A percentile compares a stretch with the other conserved stretches of the same genome.
Conservation (phyloP, 2,888 invertebrate species). For the Sicus ferrugineus region DNA sequence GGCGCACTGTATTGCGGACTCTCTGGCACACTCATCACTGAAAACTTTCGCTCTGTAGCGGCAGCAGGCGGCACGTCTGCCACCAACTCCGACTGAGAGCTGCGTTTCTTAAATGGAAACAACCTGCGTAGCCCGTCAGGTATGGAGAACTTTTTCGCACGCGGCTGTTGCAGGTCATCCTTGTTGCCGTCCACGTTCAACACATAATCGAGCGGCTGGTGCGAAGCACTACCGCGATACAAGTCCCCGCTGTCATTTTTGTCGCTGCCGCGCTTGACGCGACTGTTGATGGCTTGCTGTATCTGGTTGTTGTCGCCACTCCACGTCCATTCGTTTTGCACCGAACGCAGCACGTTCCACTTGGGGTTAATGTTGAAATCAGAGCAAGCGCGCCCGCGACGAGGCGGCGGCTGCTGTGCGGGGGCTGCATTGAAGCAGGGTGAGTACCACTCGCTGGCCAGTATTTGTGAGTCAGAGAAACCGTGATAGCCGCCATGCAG, state of each 20-base stretch:
- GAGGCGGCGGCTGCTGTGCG: conserved; percentile 63
- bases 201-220: conserved; percentile 45
- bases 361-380: conserved; percentile 65
- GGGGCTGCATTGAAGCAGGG: conserved; percentile 52
- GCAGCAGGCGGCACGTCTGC: conserved; percentile 15
- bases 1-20: conserved; percentile 44
- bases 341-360: conserved; percentile 42
- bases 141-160: conserved; percentile 59
- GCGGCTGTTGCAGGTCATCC: conserved; percentile 43
- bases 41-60: conserved; percentile 52
- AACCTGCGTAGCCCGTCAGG: conserved; percentile 60
- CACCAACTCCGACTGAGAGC: conserved; percentile 52
- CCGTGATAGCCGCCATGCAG: conserved; percentile 69
- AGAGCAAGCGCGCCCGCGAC: conserved; percentile 70
- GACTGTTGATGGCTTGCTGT: conserved; percentile 61
- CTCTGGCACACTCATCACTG: conserved; percentile 58
- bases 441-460: conserved; percentile 74
- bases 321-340: conserved; percentile 64
- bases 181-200: conserved; percentile 50
- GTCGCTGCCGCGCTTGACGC: conserved; percentile 55
- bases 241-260: conserved; percentile 44
- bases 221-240: conserved; percentile 43
- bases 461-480: conserved; percentile 77
- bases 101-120: conserved; percentile 60
- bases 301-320: conserved; percentile 64